phyloP scores from a whole-genome alignment of 2,113 vertebrate genomes.

The Macaca mulatta region DNA sequence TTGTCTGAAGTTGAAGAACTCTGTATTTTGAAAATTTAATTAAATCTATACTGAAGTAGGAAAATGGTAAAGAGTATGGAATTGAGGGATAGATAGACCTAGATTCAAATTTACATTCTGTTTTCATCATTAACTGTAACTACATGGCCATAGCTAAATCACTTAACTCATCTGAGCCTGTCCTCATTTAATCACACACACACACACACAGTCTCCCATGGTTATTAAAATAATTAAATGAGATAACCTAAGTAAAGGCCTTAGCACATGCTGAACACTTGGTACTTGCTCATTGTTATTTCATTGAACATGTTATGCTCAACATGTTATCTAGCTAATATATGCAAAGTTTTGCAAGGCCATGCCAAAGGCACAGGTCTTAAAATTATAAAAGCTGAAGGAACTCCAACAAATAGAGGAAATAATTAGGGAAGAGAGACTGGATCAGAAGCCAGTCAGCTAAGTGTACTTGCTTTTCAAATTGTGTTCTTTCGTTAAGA shows the following conservation, averaged over 20 bases:
- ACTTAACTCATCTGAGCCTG: neutral
- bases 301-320: neutral
- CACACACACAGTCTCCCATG: neutral
- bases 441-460: neutral
- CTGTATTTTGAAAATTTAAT: conserved; percentile 26
- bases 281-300: neutral
- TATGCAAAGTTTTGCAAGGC: neutral
- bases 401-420: neutral
- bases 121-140: neutral
- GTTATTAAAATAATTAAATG: neutral
- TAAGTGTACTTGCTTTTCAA: neutral
- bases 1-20: neutral
- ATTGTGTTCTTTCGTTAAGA: neutral
- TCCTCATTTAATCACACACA: neutral
- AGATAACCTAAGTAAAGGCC: neutral
- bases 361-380: neutral
- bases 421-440: neutral
- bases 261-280: neutral
- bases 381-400: neutral
- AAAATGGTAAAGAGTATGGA: neutral
- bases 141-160: neutral
- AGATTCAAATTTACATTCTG: conserved; percentile 36
- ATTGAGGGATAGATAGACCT: neutral
- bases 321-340: neutral
- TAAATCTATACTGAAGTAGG: neutral